Evolutionary conservation across 2,888 invertebrate species (phyloP), one percentile per base, ranked within the genome.

Genomic region (Lypha dubia): DNA sequence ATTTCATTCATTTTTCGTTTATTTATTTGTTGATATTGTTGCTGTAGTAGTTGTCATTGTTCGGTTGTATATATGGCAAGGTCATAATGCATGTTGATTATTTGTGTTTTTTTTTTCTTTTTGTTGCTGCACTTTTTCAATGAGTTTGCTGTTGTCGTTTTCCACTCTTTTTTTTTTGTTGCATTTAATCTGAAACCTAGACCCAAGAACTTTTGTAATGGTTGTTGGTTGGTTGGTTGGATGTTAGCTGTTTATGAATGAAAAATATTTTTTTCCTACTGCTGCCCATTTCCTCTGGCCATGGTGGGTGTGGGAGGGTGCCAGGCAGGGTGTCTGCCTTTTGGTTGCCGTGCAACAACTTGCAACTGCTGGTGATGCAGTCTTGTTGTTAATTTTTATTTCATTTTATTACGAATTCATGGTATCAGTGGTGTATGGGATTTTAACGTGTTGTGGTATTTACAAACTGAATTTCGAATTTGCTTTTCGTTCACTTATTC

Each of bases 391-490:
- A 74, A 28, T 62, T 63, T 77, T 67, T 51, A 51, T 70, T 70
- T 73, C 58, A 73, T 76, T 81, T 79, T 79, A 82, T 71, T 58
- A 71, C 82, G 46, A 79, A 80, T 79, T 85, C 79, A 75, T 79
- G 79, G 65, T 65, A 82, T 85, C 82, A 70, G 44, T 62, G 70
- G 73, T 58, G 74, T 58, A 82, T 74, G 74, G 75, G 79, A 79
- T 79, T 79, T 79, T 79, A 82, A 82, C 85, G 82, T 82, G 74
- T 82, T 79, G 74, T 82, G 79, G 79, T 82, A 79, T 79, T 85
- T 75, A 75, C 56, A 75, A 84, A 84, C 81, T 84, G 84, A 77
- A 84, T 84, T 84, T 84, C 71, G 67, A 75, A 76, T 60, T 68
- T 73, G 32, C 56, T 56, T 77, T 41, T 62, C 53, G 15, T 74